These are phyloP conservation scores for Madoqua kirkii DNA, from an alignment of 2,113 vertebrate genomes.

Conservation along the genomic window DNA sequence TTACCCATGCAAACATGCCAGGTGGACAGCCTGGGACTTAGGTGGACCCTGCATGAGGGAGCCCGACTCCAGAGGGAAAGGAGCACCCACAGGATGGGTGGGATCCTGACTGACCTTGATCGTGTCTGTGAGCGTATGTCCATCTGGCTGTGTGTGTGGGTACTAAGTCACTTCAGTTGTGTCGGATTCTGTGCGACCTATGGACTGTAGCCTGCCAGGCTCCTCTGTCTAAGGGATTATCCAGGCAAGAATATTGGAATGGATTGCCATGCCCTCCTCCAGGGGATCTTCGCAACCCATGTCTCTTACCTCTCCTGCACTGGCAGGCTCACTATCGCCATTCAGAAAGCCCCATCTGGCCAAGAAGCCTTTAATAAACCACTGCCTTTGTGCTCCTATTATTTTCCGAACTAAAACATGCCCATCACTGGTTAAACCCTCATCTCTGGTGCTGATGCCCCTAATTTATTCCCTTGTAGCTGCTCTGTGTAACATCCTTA, in stretches of 20 bases:
- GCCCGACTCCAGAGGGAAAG: not conserved
- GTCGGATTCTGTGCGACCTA: not conserved
- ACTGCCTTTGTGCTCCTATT: not conserved
- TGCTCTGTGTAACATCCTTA: not conserved
- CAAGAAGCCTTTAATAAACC: not conserved
- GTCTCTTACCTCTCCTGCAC: not conserved
- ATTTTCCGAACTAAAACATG: not conserved
- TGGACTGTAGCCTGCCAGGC: not conserved
- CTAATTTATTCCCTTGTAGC: not conserved
- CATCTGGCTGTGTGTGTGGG: not conserved
- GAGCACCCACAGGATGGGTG: not conserved
- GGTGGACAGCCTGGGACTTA: not conserved
- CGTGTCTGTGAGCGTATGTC: rapidly evolving
- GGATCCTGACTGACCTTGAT: not conserved
- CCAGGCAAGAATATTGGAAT: not conserved
- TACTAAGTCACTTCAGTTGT: not conserved
- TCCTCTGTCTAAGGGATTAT: not conserved
- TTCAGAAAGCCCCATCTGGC: not conserved
- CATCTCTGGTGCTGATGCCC: not conserved
- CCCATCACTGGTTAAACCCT: not conserved
- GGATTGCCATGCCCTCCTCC: not conserved
- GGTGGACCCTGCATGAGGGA: not conserved
- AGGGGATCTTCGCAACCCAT: not conserved
- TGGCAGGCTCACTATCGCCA: not conserved
- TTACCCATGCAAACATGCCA: not conserved